Evolutionary conservation across 2,797 vertebrate species (phyloP), one percentile per base, ranked within the genome.

Genomic region (Vespertilio murinus): DNA sequence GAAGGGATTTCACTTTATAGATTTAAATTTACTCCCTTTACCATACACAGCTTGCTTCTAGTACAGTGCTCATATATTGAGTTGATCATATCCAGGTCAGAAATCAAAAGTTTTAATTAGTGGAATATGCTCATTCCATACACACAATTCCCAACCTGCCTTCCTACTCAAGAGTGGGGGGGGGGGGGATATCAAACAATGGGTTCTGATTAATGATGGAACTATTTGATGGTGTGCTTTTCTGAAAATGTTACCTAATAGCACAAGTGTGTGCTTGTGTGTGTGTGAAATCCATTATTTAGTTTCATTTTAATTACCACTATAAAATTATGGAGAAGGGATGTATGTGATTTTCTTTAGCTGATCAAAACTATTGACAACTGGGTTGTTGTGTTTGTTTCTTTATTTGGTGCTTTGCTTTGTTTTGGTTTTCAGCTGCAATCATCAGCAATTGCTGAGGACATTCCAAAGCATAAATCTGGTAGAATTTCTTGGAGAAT

Each of bases 381-480:
- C 54, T 90, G 18, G 17, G 11, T 30, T 35, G 23, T 54, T 70
- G 18, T 69, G 23, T 17, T 12, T 74, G 5, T 28, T 49, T 25
- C 42, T 71, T 30, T 28, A 30, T 65, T 38, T 42, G 40, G 30
- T 49, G 70, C 47, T 42, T 56, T 69, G 25, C 70, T 82, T 78
- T 74, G 20, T 70, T 84, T 93, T 80, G 54, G 59, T 81, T 88
- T 61, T 59, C 56, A 90, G 42, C 49, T 79, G 9, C 9, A 81
- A 12, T 78, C 23, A 49, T 69, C 78, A 75, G 56, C 65, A 94
- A 14, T 70, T 88, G 42, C 75, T 87, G 30, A 93, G 54, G 12
- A 87, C 47, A 87, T 93, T 90, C 49, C 30, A 88, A 90, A 92
- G 25, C 56, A 61, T 69, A 61, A 81, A 89, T n/a, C 45, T 93